Evolutionary conservation across 2,113 vertebrate genomes (phyloP), one percentile per base, ranked within the genome.

Genomic region (Pollachius pollachius): DNA sequence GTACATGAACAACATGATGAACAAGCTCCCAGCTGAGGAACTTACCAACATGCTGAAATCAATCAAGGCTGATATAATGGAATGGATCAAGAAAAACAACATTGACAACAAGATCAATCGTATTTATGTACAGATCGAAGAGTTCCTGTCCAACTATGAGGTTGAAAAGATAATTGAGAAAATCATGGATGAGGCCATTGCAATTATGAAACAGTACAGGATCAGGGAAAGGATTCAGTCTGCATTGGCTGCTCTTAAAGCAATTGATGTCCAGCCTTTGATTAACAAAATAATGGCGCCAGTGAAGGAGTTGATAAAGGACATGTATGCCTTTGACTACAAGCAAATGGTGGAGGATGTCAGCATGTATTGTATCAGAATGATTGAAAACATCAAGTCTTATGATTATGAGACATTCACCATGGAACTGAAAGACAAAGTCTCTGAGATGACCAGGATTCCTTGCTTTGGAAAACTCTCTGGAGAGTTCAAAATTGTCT

Each of bases 391-490:
- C 48, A 78, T 97, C 41, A 91, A 69, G 62, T 89, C 92, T 58
- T 94, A 96, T 83, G 90, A 97, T 84, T 96, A 95, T 78, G 88
- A 95, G 65, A 83, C 85, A 56, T 93, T 95, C 86, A 84, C 94
- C 30, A 79, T 87, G 75, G 80, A 93, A 71, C 72, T 90, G 79
- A 96, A 94, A 68, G 85, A 88, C 0, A 93, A 88, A 89, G 84
- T 95, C 21, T 75, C 0, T 64, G 91, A 94, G 37, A 52, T 93
- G 62, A 94, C 87, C 34, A 84, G 78, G 65, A 58, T 95, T 18
- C 95, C 96, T 69, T 91, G 92, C 60, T 95, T 98, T 82, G 96
- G 96, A 72, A 97, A 94, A 76, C 84, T 98, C 21, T 88, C 90
- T 9, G 85, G 94, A 57, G 70, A 91, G 83, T 94, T 97, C 77